Base-by-base conservation (phyloP, 2,888 invertebrate genomes). In the Temnothorax rugatulus region DNA sequence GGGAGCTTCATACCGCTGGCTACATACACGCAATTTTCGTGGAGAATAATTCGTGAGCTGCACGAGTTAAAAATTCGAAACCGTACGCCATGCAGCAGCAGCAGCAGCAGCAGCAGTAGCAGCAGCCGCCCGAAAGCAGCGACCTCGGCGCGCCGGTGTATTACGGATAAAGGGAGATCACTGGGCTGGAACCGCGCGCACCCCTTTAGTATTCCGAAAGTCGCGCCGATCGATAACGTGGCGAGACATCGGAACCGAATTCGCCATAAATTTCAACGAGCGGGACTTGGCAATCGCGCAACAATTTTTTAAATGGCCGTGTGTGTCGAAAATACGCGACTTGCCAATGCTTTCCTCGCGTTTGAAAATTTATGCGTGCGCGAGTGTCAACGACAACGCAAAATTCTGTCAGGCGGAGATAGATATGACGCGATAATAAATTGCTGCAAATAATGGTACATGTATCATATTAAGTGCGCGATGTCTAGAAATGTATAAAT, bases 161-260 rank as follows among this genome's bases (percentile, higher is more conserved):
- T 88, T 85, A 82, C 85, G 71, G 84, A 86, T 86, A 89, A 86
- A 87, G 88, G 87, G 88, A 87, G 88, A 85, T 87, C 88, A 85
- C 74, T 87, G 88, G 79, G 64, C 75, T 83, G 88, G 88, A 87
- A 88, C 74, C 87, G 83, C 85, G 84, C 79, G 73, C 79, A 61
- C 47, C 81, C 66, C 79, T 88, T 88, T 85, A 87, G 82, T 74
- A 84, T 84, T 79, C 83, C 74, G 82, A 88, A 87, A 84, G 83
- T 84, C 86, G 73, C 82, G 69, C 52, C 84, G 88, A 85, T 88
- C 88, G 88, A 89, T 89, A 88, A 84, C 77, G 47, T 57, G 82
- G 41, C 57, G 84, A 82, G 85, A 82, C 84, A 83, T 79, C 74
- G 74, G 13, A 47, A 69, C 61, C 83, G 83, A 75, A 86, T 69